A percentile compares a stretch with the other conserved stretches of the same genome.
phyloP scores from a whole-genome alignment of 1,140 invertebrate genomes.

The Orius insidiosus region DNA sequence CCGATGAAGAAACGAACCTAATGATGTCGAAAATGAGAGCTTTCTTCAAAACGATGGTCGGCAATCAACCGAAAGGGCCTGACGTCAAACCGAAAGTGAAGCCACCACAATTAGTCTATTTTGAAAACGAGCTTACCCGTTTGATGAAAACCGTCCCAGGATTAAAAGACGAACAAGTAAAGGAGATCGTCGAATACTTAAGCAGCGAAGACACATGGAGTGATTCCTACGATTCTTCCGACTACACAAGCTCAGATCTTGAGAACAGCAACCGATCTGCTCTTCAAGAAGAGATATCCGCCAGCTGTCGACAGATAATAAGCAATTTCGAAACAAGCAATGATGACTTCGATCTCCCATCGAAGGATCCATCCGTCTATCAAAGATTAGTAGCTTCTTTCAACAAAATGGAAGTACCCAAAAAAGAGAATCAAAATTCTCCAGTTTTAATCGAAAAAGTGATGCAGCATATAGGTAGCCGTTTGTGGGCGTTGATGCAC shows the following conservation, averaged over 20 bases:
- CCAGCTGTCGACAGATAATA: conserved; percentile 73
- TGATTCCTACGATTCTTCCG: conserved; percentile 77
- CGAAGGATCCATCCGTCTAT: conserved; percentile 41
- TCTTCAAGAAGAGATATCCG: conserved; percentile 67
- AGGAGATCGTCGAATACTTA: conserved; percentile 78
- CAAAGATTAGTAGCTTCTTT: conserved; percentile 65
- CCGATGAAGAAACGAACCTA: conserved; percentile 79
- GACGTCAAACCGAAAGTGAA: conserved; percentile 28
- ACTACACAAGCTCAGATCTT: conserved; percentile 75
- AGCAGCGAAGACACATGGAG: conserved; percentile 85
- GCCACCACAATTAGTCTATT: conserved; percentile 67
- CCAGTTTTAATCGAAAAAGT: conserved; percentile 79
- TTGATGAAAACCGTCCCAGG: conserved; percentile 84
- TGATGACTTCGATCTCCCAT: conserved; percentile 32
- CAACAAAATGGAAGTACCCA: conserved; percentile 43
- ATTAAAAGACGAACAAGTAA: conserved; percentile 73
- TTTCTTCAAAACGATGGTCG: conserved; percentile 72
- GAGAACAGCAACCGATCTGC: conserved; percentile 52
- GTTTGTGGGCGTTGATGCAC: conserved; percentile 81
- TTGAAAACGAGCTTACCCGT: conserved; percentile 72
- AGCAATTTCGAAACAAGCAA: conserved; percentile 51
- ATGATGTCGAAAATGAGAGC: conserved; percentile 93
- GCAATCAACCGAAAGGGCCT: conserved; percentile 24
- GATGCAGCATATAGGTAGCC: conserved; percentile 77
- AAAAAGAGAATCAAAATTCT: conserved; percentile 42